Evolutionary conservation across 2,113 vertebrate genomes (phyloP).

Genomic region (Cynopterus brachyotis): DNA sequence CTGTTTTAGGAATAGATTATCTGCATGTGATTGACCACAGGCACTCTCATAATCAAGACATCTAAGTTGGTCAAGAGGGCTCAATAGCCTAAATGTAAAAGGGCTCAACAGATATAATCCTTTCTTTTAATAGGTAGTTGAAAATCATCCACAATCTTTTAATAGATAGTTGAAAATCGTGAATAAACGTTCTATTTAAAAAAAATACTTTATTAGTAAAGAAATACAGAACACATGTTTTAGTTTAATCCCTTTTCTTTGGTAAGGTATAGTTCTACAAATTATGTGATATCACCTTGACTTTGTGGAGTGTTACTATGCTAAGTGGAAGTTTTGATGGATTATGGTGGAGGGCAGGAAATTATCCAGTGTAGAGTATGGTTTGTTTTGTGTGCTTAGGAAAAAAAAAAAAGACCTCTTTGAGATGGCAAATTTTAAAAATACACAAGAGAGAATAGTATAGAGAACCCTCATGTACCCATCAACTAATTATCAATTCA

Average conservation of each 20-base stretch:
- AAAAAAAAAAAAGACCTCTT: background rate
- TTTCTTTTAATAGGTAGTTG: conserved; percentile 23
- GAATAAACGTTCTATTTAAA: background rate
- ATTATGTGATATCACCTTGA: background rate
- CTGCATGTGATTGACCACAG: background rate
- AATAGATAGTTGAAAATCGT: background rate
- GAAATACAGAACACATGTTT: background rate
- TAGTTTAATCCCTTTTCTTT: background rate
- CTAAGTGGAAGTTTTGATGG: background rate
- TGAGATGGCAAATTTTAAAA: background rate
- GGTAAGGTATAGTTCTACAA: background rate
- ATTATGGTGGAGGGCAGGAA: background rate
- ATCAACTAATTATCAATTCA: background rate
- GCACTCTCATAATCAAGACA: background rate
- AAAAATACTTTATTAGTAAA: background rate
- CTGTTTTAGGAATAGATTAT: background rate
- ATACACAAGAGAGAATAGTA: background rate
- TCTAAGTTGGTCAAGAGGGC: background rate
- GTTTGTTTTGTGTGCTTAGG: background rate
- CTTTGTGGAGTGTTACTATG: background rate
- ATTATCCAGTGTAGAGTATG: background rate
- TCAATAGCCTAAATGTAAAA: background rate
- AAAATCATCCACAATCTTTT: conserved; percentile 19
- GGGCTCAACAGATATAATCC: background rate
- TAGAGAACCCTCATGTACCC: background rate